These are phyloP conservation scores for Calonectris borealis DNA, from an alignment of 2,113 vertebrate species.

Conservation along the genomic window DNA sequence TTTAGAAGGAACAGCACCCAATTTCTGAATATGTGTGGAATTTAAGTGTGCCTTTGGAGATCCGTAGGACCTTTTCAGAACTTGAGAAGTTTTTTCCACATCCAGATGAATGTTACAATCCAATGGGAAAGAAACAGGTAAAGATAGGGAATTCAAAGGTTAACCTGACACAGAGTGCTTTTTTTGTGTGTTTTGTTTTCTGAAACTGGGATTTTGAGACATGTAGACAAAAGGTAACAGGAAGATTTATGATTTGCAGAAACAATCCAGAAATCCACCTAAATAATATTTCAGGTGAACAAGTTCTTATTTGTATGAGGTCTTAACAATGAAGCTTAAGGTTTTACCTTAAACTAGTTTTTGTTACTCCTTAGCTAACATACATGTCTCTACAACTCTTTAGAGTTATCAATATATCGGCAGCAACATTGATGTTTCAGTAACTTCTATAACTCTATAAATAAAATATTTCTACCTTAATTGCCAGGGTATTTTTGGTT, in stretches of 20 bases:
- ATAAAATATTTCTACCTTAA: neutral
- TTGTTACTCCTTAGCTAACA: neutral
- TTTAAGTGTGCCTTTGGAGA: neutral
- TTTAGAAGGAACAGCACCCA: neutral
- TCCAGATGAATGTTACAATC: neutral
- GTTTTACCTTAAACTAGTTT: neutral
- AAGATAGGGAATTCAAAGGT: neutral
- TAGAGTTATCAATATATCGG: neutral
- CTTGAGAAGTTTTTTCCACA: neutral
- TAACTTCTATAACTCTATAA: neutral
- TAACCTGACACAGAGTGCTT: neutral
- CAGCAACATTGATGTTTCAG: neutral
- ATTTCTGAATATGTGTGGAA: neutral
- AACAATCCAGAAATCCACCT: neutral
- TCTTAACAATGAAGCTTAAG: neutral
- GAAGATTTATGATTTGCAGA: neutral
- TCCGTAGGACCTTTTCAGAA: neutral
- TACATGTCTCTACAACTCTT: neutral
- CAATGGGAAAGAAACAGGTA: neutral
- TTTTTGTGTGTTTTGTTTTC: neutral
- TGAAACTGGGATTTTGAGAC: neutral
- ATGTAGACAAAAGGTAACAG: neutral
- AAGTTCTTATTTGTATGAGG: neutral
- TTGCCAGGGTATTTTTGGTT: neutral
- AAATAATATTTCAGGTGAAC: rapidly evolving